Conservation (phyloP, 2,888 invertebrate genomes). For the Idaea straminata region DNA sequence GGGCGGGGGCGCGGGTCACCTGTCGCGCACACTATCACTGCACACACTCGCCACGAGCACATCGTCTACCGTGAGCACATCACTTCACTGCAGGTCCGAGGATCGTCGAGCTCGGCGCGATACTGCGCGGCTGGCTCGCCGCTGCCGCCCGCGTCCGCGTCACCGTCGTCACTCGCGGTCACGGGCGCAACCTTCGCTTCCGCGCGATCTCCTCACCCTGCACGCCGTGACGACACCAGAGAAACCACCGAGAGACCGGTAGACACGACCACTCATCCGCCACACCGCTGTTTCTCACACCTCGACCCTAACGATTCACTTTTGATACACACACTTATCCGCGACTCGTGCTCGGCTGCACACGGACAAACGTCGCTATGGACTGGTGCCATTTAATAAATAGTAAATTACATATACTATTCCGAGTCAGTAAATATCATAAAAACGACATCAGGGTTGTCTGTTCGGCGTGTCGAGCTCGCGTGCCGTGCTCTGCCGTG, state of each 20-base stretch:
- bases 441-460: constrained; percentile 31
- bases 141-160: constrained; percentile 46
- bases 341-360: constrained; percentile 9
- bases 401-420: constrained; percentile 30
- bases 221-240: constrained; percentile 40
- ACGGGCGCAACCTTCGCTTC: constrained; percentile 77
- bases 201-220: constrained; percentile 69
- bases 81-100: constrained; percentile 68
- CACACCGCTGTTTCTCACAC: constrained; percentile 37
- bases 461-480: constrained; percentile 45
- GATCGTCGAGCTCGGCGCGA: constrained; percentile 66
- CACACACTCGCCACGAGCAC: constrained; percentile 62
- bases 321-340: constrained; percentile 17
- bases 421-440: constrained; percentile 31
- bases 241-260: constrained; percentile 18
- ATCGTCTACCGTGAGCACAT: constrained; percentile 67
- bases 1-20: constrained; percentile 53
- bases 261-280: constrained; percentile 30
- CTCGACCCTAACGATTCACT: constrained; percentile 29
- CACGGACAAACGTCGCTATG: constrained; percentile 20
- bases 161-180: constrained; percentile 68
- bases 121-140: constrained; percentile 57
- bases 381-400: constrained; percentile 25
- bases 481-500: constrained; percentile 67
- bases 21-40: constrained; percentile 60